Percentiles rank a stretch among this genome's conserved stretches.
These are phyloP conservation scores for Andrena minutula DNA, from an alignment of 2,888 invertebrate species.

Conservation along the genomic window DNA sequence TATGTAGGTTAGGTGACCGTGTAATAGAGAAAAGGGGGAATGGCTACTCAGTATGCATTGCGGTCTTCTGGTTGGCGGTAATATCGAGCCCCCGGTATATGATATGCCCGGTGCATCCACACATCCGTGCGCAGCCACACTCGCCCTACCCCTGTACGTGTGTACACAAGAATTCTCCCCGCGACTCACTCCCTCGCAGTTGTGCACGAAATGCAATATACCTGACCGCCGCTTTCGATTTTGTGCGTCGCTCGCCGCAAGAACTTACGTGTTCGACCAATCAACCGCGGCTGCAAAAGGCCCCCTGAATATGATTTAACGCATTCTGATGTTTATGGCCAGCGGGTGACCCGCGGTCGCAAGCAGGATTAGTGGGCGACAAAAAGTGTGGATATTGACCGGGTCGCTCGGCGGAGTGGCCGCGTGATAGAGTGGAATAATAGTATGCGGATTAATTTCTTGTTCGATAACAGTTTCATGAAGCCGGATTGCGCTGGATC, in stretches of 20 bases:
- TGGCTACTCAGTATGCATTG: constrained; percentile 84
- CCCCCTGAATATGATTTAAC: neutral
- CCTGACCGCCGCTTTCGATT: constrained; percentile 52
- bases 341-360: neutral
- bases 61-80: constrained; percentile 79
- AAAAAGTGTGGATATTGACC: constrained; percentile 29
- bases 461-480: constrained; percentile 29
- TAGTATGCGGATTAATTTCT: constrained; percentile 39
- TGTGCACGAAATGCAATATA: constrained; percentile 53
- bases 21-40: constrained; percentile 80
- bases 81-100: constrained; percentile 79
- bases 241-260: constrained; percentile 35
- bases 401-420: neutral
- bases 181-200: neutral
- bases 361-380: constrained; percentile 4
- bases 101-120: constrained; percentile 74
- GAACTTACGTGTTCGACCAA: constrained; percentile 41
- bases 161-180: constrained; percentile 5
- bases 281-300: constrained; percentile 30
- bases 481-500: constrained; percentile 22
- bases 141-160: neutral
- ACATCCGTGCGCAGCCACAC: constrained; percentile 19
- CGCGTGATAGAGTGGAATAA: neutral
- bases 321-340: neutral
- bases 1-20: constrained; percentile 80